These are phyloP conservation scores for Rhagologus leucostigma DNA, from an alignment of 2,113 vertebrate genomes.

Conservation along the genomic window DNA sequence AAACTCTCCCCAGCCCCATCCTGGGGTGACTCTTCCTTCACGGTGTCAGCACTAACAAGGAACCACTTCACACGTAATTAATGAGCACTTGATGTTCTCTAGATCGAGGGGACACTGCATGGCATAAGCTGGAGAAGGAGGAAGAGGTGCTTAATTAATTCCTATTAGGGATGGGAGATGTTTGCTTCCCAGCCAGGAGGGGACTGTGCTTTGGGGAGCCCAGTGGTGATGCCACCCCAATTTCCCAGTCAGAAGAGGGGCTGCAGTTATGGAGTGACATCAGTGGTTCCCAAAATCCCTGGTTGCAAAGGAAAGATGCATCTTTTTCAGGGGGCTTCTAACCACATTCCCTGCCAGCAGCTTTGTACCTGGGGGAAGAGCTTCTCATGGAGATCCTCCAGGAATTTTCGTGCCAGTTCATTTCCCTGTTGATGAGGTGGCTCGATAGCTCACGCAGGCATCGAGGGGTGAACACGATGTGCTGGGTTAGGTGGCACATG, in stretches of 20 bases:
- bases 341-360: not conserved
- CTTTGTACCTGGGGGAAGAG: not conserved
- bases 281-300: not conserved
- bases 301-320: not conserved
- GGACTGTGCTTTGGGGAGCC: not conserved
- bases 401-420: accelerated
- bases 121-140: not conserved
- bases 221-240: accelerated
- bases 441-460: accelerated
- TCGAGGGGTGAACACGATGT: accelerated
- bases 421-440: not conserved
- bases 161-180: not conserved
- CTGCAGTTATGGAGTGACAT: accelerated
- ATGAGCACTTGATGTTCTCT: constrained; percentile 45
- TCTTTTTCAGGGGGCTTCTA: not conserved
- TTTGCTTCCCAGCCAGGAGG: not conserved
- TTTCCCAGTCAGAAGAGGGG: not conserved
- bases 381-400: not conserved
- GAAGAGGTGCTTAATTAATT: constrained; percentile 8
- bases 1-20: not conserved
- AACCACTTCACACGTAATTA: constrained; percentile 35
- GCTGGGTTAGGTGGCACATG: not conserved
- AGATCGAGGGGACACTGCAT: not conserved
- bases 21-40: not conserved
- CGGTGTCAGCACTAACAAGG: not conserved